A percentile compares a stretch with the other conserved stretches of the same genome.
Conservation (phyloP, 2,113 vertebrate species). For the Naja naja region DNA sequence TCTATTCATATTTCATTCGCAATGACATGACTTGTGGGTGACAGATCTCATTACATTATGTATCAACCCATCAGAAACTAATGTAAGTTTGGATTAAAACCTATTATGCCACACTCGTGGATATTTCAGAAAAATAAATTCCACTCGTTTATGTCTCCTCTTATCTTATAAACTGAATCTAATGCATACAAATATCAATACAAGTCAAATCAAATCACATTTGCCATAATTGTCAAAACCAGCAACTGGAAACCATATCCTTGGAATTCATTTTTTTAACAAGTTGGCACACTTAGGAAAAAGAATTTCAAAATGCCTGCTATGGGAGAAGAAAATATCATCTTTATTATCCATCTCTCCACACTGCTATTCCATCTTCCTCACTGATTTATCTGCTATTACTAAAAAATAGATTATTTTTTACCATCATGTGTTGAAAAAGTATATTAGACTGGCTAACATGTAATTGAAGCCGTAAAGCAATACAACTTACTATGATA, state of each 20-base stretch:
- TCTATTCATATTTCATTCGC: slow-evolving; percentile 53
- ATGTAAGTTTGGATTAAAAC: slow-evolving; percentile 52
- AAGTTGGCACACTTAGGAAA: neutral
- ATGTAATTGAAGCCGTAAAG: neutral
- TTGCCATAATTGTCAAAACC: slow-evolving; percentile 2
- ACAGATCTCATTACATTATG: slow-evolving; percentile 65
- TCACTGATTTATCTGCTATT: neutral
- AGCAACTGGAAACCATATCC: slow-evolving; percentile 23
- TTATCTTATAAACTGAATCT: slow-evolving; percentile 7
- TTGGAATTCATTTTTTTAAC: neutral
- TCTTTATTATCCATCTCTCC: neutral
- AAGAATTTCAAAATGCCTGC: neutral
- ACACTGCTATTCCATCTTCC: neutral
- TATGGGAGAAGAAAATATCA: neutral
- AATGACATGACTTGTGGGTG: slow-evolving; percentile 57
- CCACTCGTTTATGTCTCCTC: neutral
- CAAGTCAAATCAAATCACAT: neutral
- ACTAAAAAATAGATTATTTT: neutral
- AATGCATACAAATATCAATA: slow-evolving; percentile 12
- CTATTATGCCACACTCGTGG: slow-evolving; percentile 27
- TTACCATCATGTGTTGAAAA: neutral
- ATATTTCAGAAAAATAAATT: slow-evolving; percentile 36
- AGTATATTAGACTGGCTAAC: neutral
- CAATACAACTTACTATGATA: neutral
- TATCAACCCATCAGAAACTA: slow-evolving; percentile 54